Percentiles rank a stretch among this genome's conserved stretches.
Evolutionary conservation across 2,113 vertebrate species (phyloP).

Genomic region (Heterochromis multidens): DNA sequence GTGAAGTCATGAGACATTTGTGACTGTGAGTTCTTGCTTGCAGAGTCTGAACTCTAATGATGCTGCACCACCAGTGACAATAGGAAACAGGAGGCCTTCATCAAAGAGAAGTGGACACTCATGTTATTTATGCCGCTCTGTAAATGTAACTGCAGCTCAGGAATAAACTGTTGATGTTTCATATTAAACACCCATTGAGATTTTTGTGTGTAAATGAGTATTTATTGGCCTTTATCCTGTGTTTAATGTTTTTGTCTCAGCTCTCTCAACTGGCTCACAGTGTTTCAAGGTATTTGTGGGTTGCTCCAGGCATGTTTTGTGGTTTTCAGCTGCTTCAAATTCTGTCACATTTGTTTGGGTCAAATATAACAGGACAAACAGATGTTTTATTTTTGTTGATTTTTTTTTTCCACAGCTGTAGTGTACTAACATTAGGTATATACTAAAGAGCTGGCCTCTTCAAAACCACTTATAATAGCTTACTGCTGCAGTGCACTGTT

Average conservation of each 20-base stretch:
- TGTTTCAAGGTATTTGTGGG: neutral
- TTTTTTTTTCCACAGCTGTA: no score
- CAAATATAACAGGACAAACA: neutral
- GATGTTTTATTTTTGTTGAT: neutral
- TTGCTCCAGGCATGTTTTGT: neutral
- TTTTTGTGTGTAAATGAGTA: neutral
- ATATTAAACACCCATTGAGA: neutral
- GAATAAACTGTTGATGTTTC: rapidly evolving
- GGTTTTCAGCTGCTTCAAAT: neutral
- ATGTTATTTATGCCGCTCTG: neutral
- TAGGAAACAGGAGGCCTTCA: no score
- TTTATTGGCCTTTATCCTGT: neutral
- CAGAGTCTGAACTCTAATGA: no score
- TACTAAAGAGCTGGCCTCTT: no score
- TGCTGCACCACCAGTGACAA: no score
- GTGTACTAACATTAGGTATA: no score
- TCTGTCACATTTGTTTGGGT: neutral
- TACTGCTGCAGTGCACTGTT: no score
- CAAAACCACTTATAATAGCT: no score
- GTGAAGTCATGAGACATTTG: no score
- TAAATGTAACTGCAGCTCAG: neutral
- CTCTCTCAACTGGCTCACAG: neutral
- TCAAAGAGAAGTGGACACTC: no score
- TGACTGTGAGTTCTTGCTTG: no score
- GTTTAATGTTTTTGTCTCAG: neutral